Evolutionary conservation across 2,888 invertebrate genomes (phyloP).

Genomic region (Agapetus fuscipes): DNA sequence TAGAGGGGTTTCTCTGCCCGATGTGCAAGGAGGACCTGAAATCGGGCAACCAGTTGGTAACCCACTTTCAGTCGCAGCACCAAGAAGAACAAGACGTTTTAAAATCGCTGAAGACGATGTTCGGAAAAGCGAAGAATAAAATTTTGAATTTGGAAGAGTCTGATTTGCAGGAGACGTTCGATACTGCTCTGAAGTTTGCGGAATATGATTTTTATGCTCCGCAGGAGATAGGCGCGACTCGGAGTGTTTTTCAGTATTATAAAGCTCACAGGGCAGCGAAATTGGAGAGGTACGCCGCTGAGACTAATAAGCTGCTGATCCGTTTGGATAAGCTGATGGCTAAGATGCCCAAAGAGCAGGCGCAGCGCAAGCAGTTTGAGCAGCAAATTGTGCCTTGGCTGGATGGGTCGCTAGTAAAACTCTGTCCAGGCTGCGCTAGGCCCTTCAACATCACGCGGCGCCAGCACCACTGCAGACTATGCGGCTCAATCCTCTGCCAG

Average conservation of each 20-base stretch:
- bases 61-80: conserved; percentile 84
- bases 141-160: conserved; percentile 69
- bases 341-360: conserved; percentile 64
- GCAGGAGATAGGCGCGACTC: conserved; percentile 56
- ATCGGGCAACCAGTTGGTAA: conserved; percentile 70
- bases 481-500: conserved; percentile 88
- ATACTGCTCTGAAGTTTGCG: conserved; percentile 40
- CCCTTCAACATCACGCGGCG: conserved; percentile 78
- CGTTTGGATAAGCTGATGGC: conserved; percentile 83
- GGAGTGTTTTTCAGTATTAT: conserved; percentile 65
- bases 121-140: conserved; percentile 85
- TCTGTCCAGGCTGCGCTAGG: conserved; percentile 87
- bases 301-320: conserved; percentile 93
- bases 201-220: conserved; percentile 40
- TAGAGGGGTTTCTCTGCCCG: conserved; percentile 93
- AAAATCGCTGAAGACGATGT: conserved; percentile 70
- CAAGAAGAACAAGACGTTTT: conserved; percentile 79
- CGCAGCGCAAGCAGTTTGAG: conserved; percentile 64
- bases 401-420: conserved; percentile 78
- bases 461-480: conserved; percentile 94
- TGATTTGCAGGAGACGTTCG: conserved; percentile 49
- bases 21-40: conserved; percentile 88
- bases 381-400: conserved; percentile 82
- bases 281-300: conserved; percentile 82
- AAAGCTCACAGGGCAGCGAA: conserved; percentile 52